phyloP scores from a whole-genome alignment of 1,140 invertebrate species.

The Camponotus pennsylvanicus region DNA sequence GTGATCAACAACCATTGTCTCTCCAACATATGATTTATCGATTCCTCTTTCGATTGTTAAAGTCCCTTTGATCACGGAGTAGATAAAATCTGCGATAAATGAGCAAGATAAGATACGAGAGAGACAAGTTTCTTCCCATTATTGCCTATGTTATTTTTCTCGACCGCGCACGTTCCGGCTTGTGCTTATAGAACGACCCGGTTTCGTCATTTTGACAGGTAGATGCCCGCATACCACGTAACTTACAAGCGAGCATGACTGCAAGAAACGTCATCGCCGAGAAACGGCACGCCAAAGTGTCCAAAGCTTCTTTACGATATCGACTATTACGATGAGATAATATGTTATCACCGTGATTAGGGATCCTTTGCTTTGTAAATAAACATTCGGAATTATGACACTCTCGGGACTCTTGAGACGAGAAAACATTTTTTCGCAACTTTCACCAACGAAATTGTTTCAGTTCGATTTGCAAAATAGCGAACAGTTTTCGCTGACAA shows the following conservation, averaged over 20 bases:
- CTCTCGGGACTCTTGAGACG: background rate
- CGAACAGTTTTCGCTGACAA: too few species aligned
- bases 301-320: conserved; percentile 3
- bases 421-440: background rate
- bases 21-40: background rate
- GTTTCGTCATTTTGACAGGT: conserved; percentile 50
- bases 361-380: background rate
- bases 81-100: conserved; percentile 40
- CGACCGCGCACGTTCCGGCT: conserved; percentile 30
- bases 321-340: background rate
- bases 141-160: conserved; percentile 53
- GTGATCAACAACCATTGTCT: conserved; percentile 9
- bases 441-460: background rate
- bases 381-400: background rate
- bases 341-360: conserved; percentile 3
- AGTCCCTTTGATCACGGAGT: background rate
- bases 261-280: conserved; percentile 20
- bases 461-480: background rate
- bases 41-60: background rate
- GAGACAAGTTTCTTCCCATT: conserved; percentile 24
- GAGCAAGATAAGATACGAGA: background rate
- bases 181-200: conserved; percentile 36
- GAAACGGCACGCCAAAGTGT: background rate
- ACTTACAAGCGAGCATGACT: background rate
- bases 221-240: conserved; percentile 41